Evolutionary conservation across 1,140 invertebrate species (phyloP).

Genomic region (Araneus ventricosus): DNA sequence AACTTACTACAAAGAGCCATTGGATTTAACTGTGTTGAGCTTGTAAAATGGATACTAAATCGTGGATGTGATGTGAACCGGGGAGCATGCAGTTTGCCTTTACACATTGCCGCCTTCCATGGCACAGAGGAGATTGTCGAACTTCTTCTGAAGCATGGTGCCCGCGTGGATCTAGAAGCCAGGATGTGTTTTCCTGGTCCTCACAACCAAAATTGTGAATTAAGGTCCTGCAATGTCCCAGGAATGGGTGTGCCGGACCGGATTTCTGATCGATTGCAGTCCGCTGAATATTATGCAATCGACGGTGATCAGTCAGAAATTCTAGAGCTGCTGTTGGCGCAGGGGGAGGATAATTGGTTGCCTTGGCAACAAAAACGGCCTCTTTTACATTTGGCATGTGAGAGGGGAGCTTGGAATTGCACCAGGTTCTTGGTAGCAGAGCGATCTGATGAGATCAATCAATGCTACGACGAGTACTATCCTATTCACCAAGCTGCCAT

Average conservation of each 20-base stretch:
- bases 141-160: constrained; percentile 81
- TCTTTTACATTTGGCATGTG: constrained; percentile 85
- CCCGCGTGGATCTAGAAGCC: constrained; percentile 81
- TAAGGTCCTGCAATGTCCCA: constrained; percentile 80
- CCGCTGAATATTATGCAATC: constrained; percentile 87
- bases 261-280: constrained; percentile 84
- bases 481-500: constrained; percentile 87
- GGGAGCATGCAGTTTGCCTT: constrained; percentile 86
- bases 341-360: constrained; percentile 86
- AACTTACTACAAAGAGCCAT: constrained; percentile 87
- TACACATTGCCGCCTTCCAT: constrained; percentile 87
- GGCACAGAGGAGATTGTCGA: constrained; percentile 83
- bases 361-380: constrained; percentile 83
- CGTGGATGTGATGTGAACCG: constrained; percentile 86
- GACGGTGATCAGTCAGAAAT: constrained; percentile 85
- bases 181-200: constrained; percentile 86
- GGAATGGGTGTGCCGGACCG: constrained; percentile 77
- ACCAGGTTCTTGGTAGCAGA: constrained; percentile 84
- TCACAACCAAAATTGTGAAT: constrained; percentile 87
- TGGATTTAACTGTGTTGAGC: constrained; percentile 86
- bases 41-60: constrained; percentile 85
- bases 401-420: constrained; percentile 86
- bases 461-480: constrained; percentile 88
- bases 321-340: constrained; percentile 85
- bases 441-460: constrained; percentile 86